These are phyloP conservation scores for Mechanitis messenoides DNA, from an alignment of 2,888 invertebrate genomes.

Conservation along the genomic window DNA sequence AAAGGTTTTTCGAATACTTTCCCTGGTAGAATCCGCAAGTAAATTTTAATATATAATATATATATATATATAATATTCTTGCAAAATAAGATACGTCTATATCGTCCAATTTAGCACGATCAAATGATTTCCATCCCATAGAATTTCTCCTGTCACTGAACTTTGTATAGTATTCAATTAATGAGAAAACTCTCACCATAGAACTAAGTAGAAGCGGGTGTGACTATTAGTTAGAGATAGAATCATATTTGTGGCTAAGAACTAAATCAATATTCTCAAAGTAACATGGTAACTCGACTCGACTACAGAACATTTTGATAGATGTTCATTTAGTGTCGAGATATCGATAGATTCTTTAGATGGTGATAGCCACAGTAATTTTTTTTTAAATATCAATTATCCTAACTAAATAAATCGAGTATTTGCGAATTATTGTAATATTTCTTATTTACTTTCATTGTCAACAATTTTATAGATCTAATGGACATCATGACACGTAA, in stretches of 20 bases:
- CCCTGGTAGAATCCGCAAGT: too few relatives aligned
- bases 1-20: too few relatives aligned
- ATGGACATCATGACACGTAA: constrained; percentile 24
- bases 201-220: constrained; percentile 10
- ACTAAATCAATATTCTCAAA: constrained; percentile 54
- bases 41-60: too few relatives aligned
- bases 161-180: constrained; percentile 33
- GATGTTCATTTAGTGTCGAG: constrained; percentile 11
- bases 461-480: constrained; percentile 4
- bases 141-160: neutral
- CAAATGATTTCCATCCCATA: neutral
- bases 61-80: neutral
- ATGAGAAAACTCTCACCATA: constrained; percentile 20
- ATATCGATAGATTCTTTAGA: neutral
- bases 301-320: constrained; percentile 54
- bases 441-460: too few relatives aligned
- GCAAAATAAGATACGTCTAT: neutral
- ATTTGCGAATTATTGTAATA: too few relatives aligned
- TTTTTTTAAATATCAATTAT: neutral
- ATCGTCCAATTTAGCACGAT: neutral
- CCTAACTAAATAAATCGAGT: too few relatives aligned
- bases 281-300: constrained; percentile 53
- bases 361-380: neutral
- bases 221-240: constrained; percentile 18
- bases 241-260: constrained; percentile 45